A percentile compares a stretch with the other conserved stretches of the same genome.
phyloP scores from a whole-genome alignment of 2,888 invertebrate species.

The Eupelmus urozonus region DNA sequence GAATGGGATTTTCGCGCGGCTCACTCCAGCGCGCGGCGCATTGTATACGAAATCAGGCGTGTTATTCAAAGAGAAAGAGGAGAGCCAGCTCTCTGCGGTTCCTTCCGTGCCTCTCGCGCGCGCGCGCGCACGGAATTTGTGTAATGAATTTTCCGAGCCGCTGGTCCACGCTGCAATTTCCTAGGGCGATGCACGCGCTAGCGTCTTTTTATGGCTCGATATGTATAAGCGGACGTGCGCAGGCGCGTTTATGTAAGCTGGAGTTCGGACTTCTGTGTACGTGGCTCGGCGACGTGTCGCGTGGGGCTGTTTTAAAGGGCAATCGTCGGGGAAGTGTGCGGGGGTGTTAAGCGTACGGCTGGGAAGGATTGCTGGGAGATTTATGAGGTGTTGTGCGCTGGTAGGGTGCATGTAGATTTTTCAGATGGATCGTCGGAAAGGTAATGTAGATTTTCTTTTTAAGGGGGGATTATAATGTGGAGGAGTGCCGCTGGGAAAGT shows the following conservation, averaged over 20 bases:
- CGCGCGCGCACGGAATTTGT: conserved; percentile 17
- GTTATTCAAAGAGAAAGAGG: conserved; percentile 34
- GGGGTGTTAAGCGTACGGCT: no score
- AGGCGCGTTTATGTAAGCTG: not conserved
- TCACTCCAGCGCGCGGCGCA: not conserved
- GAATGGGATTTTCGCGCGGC: conserved; percentile 42
- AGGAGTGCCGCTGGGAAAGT: no score
- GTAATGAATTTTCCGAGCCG: conserved; percentile 52
- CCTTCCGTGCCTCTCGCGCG: not conserved
- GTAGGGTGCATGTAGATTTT: no score
- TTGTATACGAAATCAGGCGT: conserved; percentile 46
- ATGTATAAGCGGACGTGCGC: not conserved
- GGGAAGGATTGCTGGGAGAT: no score
- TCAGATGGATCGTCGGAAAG: no score
- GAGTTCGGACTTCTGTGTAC: no score
- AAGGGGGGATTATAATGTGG: no score
- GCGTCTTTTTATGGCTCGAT: conserved; percentile 17
- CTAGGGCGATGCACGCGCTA: not conserved
- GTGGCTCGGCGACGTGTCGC: no score
- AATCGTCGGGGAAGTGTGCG: no score
- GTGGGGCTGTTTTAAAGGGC: no score
- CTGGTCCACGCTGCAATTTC: conserved; percentile 18
- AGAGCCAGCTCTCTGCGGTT: not conserved
- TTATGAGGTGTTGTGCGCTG: no score
- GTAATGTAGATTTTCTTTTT: no score